Base-by-base conservation (phyloP, 2,888 invertebrate genomes). In the Ochropleura plecta region DNA sequence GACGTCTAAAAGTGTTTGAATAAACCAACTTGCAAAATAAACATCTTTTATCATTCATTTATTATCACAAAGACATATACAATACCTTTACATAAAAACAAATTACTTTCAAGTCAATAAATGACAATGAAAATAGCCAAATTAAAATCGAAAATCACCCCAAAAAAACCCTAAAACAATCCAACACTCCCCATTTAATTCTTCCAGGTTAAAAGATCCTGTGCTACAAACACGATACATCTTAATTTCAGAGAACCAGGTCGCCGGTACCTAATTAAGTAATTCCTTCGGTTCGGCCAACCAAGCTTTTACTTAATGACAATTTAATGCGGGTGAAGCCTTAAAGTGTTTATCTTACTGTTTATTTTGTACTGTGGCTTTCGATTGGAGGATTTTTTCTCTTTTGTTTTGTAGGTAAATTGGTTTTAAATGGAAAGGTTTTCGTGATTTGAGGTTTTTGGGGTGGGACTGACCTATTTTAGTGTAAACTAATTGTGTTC, bases 221-320 rank as follows among this genome's bases (percentile, higher is more conserved):
- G 57, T 42, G 46, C 51, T 82, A 88, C 90, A 91, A 92, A 91
- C 91, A 91, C 90, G 79, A 90, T 94, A 91, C 83, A 92, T 94
- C 92, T 94, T 90, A 90, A 94, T 94, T 92, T 89, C 79, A 79
- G 84, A 77, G 85, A 83, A 86, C 53, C 82, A 88, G 86, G 82
- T 87, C 83, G 72, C 87, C 79, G 89, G 91, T 88, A 90, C 88
- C 92, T 94, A 94, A 95, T 95, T 95, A 95, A 94, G 94, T 93
- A 92, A 95, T 93, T 92, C 92, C 90, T 90, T 88, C 87, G 87
- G 89, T 91, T 90, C 87, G 86, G 83, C 86, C 90, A 88, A 88
- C 91, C 88, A 87, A 89, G 94, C 94, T 92, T 92, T 94, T 91
- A 92, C 92, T 93, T 95, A 95, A 96, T 95, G 94, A 95, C 95